A percentile compares a stretch with the other conserved stretches of the same genome.
phyloP scores from a whole-genome alignment of 2,797 vertebrate species.

The Borostomias antarcticus region DNA sequence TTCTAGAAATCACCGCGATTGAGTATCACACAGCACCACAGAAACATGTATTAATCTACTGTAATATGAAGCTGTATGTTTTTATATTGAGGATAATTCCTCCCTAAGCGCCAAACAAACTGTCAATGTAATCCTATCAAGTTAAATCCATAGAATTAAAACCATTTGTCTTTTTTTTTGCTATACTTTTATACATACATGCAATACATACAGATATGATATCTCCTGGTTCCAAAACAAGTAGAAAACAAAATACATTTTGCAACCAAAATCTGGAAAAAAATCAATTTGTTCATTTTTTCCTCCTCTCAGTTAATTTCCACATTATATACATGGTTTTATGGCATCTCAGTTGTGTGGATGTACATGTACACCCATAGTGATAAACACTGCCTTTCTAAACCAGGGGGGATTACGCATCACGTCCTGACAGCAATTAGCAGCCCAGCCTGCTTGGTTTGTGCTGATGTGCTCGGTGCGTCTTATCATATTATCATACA shows the following conservation, averaged over 20 bases:
- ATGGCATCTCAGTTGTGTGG: conserved; percentile 62
- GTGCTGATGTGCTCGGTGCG: no score
- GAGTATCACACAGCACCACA: not conserved
- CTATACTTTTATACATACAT: no score
- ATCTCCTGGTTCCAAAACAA: conserved; percentile 47
- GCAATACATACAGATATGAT: no score
- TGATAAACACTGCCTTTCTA: conserved; percentile 62
- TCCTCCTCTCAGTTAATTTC: no score
- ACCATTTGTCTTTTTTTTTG: no score
- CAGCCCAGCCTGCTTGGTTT: conserved; percentile 78
- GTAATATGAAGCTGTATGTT: no score
- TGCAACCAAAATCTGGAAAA: not conserved
- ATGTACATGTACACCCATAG: conserved; percentile 70
- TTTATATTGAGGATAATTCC: no score
- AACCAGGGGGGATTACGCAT: conserved; percentile 72
- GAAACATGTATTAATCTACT: not conserved
- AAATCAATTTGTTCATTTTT: not conserved
- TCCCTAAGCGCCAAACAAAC: no score
- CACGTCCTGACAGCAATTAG: conserved; percentile 79
- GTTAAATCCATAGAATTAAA: no score
- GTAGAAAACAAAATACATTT: conserved; percentile 30
- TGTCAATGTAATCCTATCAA: conserved; percentile 42
- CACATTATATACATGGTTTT: conserved; percentile 35
- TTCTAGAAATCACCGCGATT: not conserved
- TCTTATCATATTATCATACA: no score